phyloP scores from a whole-genome alignment of 2,797 vertebrate species.

The Notolepis coatsorum region DNA sequence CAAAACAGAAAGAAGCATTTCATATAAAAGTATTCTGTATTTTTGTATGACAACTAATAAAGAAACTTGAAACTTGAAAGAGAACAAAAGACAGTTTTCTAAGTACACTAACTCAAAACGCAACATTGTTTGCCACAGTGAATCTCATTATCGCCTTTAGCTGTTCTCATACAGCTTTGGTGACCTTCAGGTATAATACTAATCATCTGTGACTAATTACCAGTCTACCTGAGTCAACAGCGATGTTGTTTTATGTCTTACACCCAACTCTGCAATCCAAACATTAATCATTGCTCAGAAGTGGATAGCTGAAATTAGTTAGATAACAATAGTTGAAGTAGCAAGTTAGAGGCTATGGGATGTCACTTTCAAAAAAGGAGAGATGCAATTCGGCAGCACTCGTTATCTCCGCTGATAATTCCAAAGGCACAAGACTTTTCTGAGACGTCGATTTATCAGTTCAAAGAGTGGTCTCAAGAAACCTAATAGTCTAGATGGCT shows the following conservation, averaged over 20 bases:
- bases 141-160: conserved; percentile 39
- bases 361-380: conserved; percentile 40
- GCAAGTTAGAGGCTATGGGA: conserved; percentile 52
- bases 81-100: conserved; percentile 20
- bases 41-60: too few species aligned
- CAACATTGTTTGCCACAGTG: conserved; percentile 16
- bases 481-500: not conserved
- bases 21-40: too few species aligned
- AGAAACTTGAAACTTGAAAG: too few species aligned
- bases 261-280: conserved; percentile 43
- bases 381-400: conserved; percentile 33
- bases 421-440: conserved; percentile 21
- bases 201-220: conserved; percentile 75
- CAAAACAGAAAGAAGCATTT: too few species aligned
- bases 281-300: conserved; percentile 67
- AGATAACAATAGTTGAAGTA: conserved; percentile 71
- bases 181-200: conserved; percentile 70
- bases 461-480: not conserved
- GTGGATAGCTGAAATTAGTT: conserved; percentile 62
- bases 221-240: conserved; percentile 73
- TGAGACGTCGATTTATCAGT: conserved; percentile 14
- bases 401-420: conserved; percentile 58
- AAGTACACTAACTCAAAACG: conserved; percentile 25
- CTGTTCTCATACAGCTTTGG: conserved; percentile 43
- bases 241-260: conserved; percentile 14